Evolutionary conservation across 2,113 vertebrate species (phyloP).

Genomic region (Microcebus griseorufus): DNA sequence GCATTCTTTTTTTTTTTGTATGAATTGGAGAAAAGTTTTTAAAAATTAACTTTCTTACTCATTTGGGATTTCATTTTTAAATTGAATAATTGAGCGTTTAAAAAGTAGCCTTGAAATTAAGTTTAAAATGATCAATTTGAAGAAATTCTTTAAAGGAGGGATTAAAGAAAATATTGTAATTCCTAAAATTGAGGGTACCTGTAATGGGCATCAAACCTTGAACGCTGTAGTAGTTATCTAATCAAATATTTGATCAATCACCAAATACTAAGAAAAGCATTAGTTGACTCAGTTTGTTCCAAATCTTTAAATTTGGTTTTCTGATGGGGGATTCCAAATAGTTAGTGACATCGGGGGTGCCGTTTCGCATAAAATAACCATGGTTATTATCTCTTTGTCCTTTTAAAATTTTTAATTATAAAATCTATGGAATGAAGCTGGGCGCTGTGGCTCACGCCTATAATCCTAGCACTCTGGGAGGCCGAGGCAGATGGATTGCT

Average conservation of each 20-base stretch:
- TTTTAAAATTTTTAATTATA: not conserved
- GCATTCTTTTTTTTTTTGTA: not conserved
- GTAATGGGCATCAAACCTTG: not conserved
- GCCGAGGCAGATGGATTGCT: too few relatives aligned
- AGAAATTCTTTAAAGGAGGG: not conserved
- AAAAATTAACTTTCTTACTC: not conserved
- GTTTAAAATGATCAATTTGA: not conserved
- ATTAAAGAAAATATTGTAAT: not conserved
- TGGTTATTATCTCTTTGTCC: not conserved
- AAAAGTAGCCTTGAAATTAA: slow-evolving; percentile 2
- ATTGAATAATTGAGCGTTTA: not conserved
- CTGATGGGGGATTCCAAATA: not conserved
- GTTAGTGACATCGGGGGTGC: not conserved
- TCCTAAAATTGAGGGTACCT: not conserved
- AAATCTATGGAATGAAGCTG: too few relatives aligned
- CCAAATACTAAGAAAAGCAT: not conserved
- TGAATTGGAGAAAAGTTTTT: not conserved
- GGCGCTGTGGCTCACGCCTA: too few relatives aligned
- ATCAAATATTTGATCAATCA: not conserved
- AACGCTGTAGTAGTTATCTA: not conserved
- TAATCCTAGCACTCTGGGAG: too few relatives aligned
- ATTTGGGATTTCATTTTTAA: slow-evolving; percentile 15
- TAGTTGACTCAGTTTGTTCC: not conserved
- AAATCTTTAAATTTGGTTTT: slow-evolving; percentile 22
- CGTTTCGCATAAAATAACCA: not conserved